Conservation (phyloP, 1,140 invertebrate genomes). For the Protaetia brevitarsis region DNA sequence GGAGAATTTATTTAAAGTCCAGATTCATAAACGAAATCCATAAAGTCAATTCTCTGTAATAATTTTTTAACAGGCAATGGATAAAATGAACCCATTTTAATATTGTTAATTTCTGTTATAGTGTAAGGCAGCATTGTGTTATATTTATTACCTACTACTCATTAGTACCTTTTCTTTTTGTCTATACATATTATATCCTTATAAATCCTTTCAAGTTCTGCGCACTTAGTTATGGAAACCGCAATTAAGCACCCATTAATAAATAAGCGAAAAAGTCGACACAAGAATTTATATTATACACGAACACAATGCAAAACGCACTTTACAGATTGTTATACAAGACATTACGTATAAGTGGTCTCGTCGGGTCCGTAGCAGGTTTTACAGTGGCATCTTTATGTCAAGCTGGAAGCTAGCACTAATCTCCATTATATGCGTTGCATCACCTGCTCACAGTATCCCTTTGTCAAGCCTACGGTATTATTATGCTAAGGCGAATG, state of each 20-base stretch:
- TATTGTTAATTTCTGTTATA: too few relatives aligned
- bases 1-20: too few relatives aligned
- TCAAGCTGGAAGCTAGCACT: slow-evolving; percentile 4
- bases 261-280: background rate
- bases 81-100: too few relatives aligned
- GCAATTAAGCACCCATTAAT: too few relatives aligned
- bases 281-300: background rate
- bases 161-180: background rate
- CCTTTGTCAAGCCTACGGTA: background rate
- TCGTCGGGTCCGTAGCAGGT: background rate
- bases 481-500: slow-evolving; percentile 22
- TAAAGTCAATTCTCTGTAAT: too few relatives aligned
- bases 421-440: slow-evolving; percentile 22
- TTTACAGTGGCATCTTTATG: slow-evolving; percentile 15
- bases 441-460: slow-evolving; percentile 21
- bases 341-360: slow-evolving; percentile 2
- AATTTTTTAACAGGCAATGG: too few relatives aligned
- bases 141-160: background rate
- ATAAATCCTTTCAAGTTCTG: background rate
- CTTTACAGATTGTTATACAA: background rate
- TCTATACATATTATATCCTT: background rate
- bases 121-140: too few relatives aligned
- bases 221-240: too few relatives aligned
- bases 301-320: background rate
- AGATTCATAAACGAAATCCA: too few relatives aligned